Conservation (phyloP, 2,113 vertebrate species). For the Cephalopholis sonnerati region DNA sequence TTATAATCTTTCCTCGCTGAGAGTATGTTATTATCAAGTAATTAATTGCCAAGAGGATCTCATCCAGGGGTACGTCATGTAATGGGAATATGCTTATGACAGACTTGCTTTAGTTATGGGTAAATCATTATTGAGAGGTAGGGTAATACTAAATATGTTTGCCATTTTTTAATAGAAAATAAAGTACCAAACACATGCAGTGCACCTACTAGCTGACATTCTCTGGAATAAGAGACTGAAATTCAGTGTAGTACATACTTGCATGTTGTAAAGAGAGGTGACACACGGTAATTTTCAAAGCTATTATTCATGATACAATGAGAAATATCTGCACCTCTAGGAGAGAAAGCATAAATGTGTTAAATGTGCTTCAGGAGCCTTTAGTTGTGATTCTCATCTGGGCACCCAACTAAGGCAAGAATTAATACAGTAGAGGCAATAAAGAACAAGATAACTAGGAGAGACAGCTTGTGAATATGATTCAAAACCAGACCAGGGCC, state of each 20-base stretch:
- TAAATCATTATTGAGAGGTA: constrained; percentile 7
- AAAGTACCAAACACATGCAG: not conserved
- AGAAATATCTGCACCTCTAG: not conserved
- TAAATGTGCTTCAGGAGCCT: constrained; percentile 29
- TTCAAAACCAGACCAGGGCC: constrained; percentile 59
- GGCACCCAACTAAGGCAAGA: constrained; percentile 31
- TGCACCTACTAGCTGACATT: not conserved
- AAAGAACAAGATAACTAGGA: constrained; percentile 64
- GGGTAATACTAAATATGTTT: not conserved
- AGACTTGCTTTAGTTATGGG: constrained; percentile 15
- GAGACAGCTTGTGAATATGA: constrained; percentile 60
- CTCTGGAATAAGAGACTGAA: not conserved
- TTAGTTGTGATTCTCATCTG: constrained; percentile 36
- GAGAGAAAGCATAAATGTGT: constrained; percentile 11
- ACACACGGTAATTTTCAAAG: not conserved
- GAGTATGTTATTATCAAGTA: constrained; percentile 28
- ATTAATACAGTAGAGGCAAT: constrained; percentile 53
- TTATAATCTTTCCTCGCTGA: constrained; percentile 24
- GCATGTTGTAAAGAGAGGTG: not conserved
- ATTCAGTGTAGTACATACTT: not conserved
- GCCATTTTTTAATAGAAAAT: not conserved
- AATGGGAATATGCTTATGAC: constrained; percentile 31
- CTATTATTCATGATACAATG: constrained; percentile 17
- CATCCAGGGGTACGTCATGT: constrained; percentile 12
- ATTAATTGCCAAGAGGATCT: constrained; percentile 46